These are phyloP conservation scores for Pogonus chalceus DNA, from an alignment of 1,140 invertebrate genomes.

Conservation along the genomic window DNA sequence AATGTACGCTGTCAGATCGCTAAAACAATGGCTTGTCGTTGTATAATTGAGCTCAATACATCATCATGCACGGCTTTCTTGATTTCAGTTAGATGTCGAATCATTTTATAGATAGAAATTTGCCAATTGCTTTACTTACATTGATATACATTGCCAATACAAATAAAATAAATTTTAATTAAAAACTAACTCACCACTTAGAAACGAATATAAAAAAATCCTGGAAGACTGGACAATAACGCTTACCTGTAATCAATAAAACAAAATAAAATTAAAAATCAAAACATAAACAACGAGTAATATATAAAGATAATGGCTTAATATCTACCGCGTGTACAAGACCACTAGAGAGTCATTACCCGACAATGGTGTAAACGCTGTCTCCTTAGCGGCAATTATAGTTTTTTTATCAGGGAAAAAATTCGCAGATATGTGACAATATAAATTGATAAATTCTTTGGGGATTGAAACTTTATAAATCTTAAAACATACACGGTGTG, in stretches of 20 bases:
- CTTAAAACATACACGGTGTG: background rate
- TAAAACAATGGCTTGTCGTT: constrained; percentile 17
- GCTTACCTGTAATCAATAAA: constrained; percentile 4
- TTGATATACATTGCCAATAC: too few species aligned
- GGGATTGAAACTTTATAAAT: background rate
- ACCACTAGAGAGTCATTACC: constrained; percentile 4
- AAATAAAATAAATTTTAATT: too few species aligned
- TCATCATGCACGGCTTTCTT: constrained; percentile 8
- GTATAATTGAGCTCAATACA: constrained; percentile 17
- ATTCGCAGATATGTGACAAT: constrained; percentile 3
- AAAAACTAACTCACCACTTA: too few species aligned
- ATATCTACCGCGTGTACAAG: background rate
- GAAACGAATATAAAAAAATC: too few species aligned
- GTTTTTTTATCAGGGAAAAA: background rate
- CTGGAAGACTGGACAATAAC: too few species aligned
- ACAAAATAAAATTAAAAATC: background rate
- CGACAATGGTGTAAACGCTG: background rate
- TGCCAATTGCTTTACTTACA: too few species aligned
- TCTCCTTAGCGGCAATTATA: background rate
- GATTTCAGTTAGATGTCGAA: background rate
- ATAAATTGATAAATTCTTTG: background rate
- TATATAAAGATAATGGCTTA: background rate
- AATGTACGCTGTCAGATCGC: constrained; percentile 14
- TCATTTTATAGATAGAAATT: background rate
- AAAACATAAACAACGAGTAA: background rate